Percentiles rank a stretch among this genome's conserved stretches.
These are phyloP conservation scores for Drosophila ananassae DNA, from an alignment of 1,140 invertebrate genomes.

Conservation along the genomic window DNA sequence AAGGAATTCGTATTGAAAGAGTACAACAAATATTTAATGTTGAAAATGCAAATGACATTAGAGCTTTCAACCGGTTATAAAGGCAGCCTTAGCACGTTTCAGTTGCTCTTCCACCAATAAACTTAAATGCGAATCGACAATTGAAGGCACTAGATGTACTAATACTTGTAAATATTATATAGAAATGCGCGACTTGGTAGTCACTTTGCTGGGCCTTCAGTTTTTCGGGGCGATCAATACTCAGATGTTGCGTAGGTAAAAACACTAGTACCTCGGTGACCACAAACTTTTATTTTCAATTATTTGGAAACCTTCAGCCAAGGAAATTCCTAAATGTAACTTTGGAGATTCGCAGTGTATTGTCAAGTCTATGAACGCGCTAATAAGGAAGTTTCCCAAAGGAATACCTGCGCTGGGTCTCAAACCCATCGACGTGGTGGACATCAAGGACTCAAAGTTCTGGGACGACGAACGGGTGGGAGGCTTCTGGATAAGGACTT, in stretches of 20 bases:
- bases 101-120: conserved; percentile 3
- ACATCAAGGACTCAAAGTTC: conserved; percentile 42
- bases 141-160: conserved; percentile 18
- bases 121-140: conserved; percentile 22
- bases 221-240: neutral
- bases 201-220: conserved; percentile 5
- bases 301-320: conserved; percentile 10
- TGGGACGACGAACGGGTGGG: conserved; percentile 12
- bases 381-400: conserved; percentile 43
- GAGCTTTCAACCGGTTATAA: conserved; percentile 29
- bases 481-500: conserved; percentile 26
- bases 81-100: neutral
- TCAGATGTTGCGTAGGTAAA: conserved; percentile 50
- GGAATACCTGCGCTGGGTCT: conserved; percentile 54
- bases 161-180: neutral
- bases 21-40: conserved; percentile 1
- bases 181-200: conserved; percentile 32
- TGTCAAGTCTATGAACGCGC: conserved; percentile 40
- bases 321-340: conserved; percentile 44
- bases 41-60: conserved; percentile 28
- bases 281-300: neutral
- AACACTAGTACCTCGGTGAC: neutral
- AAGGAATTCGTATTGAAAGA: conserved; percentile 8
- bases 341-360: conserved; percentile 52
- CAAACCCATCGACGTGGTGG: conserved; percentile 61